These are phyloP conservation scores for Azemiops feae DNA, from an alignment of 2,113 vertebrate species.

Conservation along the genomic window DNA sequence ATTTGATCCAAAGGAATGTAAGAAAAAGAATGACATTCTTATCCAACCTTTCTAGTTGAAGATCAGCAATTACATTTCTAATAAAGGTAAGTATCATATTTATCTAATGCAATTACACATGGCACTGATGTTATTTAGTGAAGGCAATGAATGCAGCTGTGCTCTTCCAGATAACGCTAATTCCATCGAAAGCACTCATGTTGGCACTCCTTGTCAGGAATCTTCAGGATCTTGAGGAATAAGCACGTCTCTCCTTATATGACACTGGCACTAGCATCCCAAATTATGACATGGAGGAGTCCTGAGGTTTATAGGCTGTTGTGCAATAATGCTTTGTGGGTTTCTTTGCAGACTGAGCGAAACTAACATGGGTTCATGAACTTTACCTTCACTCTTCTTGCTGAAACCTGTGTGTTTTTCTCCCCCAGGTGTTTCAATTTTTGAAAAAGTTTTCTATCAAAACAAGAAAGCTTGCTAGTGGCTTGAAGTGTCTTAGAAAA, in stretches of 20 bases:
- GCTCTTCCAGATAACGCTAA: neutral
- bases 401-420: constrained; percentile 3
- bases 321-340: constrained; percentile 1
- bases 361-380: constrained; percentile 23
- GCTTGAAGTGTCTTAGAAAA: neutral
- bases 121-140: neutral
- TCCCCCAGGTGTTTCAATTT: constrained; percentile 1
- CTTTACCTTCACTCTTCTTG: neutral
- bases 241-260: neutral
- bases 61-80: neutral
- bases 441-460: neutral
- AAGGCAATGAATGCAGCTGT: neutral
- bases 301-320: neutral
- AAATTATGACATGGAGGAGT: neutral
- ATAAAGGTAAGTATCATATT: neutral
- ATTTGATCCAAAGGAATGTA: neutral
- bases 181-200: neutral
- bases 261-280: neutral
- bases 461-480: neutral
- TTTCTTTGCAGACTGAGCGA: constrained; percentile 6
- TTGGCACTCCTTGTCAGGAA: neutral
- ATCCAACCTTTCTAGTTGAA: neutral
- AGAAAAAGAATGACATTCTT: neutral
- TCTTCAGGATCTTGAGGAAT: neutral
- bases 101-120: neutral